phyloP scores from a whole-genome alignment of 2,113 vertebrate genomes.

The Zootoca vivipara region DNA sequence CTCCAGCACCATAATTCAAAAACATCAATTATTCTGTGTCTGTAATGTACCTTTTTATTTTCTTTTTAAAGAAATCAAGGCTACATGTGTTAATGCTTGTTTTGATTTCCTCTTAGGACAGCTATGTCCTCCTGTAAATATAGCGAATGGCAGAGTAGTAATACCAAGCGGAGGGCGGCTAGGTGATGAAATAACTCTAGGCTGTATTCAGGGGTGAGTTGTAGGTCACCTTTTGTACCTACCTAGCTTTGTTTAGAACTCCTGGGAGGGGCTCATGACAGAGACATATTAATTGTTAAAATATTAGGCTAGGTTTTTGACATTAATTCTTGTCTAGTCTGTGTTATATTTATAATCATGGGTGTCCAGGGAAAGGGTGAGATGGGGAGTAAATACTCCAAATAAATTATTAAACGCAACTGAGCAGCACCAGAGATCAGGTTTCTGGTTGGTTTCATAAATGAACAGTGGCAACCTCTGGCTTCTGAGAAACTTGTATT shows the following conservation, averaged over 20 bases:
- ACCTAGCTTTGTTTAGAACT: not conserved
- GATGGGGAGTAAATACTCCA: too few species aligned
- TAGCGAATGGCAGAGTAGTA: not conserved
- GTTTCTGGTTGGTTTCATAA: too few species aligned
- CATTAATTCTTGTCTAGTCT: not conserved
- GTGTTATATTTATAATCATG: not conserved
- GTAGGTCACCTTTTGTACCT: not conserved
- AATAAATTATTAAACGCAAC: too few species aligned
- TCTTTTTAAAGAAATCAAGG: not conserved
- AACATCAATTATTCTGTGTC: too few species aligned
- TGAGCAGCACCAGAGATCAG: too few species aligned
- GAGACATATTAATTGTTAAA: not conserved
- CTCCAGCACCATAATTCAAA: too few species aligned
- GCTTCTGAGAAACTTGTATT: too few species aligned
- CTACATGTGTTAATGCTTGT: not conserved
- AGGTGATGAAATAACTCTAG: not conserved
- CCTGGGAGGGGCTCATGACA: not conserved
- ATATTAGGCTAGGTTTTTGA: not conserved
- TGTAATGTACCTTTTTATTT: too few species aligned
- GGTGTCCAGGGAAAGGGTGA: too few species aligned
- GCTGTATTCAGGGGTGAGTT: not conserved
- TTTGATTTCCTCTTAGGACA: not conserved
- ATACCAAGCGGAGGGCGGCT: rapidly evolving
- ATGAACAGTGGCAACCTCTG: too few species aligned
- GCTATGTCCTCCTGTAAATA: not conserved